These are phyloP conservation scores for Geotria australis DNA, from an alignment of 2,797 vertebrate species.

Conservation along the genomic window DNA sequence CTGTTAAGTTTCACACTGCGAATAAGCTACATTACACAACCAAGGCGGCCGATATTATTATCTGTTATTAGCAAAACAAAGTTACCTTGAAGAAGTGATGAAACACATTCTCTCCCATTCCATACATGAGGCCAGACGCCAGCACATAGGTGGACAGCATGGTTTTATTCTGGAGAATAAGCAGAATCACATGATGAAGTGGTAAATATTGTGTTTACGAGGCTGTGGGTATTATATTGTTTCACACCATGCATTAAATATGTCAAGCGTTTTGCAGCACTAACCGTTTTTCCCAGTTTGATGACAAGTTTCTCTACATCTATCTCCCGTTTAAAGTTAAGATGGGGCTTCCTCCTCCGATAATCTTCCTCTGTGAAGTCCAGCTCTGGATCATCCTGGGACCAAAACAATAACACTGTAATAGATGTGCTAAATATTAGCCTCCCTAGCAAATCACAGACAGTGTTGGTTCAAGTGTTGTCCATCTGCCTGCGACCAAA, in stretches of 20 bases:
- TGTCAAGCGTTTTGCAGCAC: conserved; percentile 4
- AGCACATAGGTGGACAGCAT: conserved; percentile 37
- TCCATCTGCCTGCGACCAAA: too few species aligned
- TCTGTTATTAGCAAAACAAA: too few species aligned
- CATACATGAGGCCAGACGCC: conserved; percentile 54
- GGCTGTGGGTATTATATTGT: not conserved
- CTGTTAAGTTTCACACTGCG: too few species aligned
- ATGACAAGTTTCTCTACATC: conserved; percentile 38
- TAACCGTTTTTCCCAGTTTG: conserved; percentile 48
- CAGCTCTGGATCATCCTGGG: conserved; percentile 25
- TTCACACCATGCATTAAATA: not conserved
- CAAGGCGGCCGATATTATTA: too few species aligned
- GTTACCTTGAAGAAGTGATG: conserved; percentile 68
- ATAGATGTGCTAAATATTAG: too few species aligned
- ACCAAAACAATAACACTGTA: conserved; percentile 1
- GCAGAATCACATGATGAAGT: not conserved
- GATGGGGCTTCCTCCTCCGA: conserved; percentile 34
- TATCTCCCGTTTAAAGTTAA: conserved; percentile 29
- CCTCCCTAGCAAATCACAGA: too few species aligned
- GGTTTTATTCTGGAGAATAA: conserved; percentile 8
- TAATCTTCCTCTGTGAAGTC: conserved; percentile 47
- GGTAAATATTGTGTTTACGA: too few species aligned
- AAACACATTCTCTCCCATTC: conserved; percentile 42
- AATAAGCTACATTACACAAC: too few species aligned
- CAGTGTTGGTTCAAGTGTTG: too few species aligned